Percentiles rank a stretch among this genome's conserved stretches.
These are phyloP conservation scores for Holothuria scabra DNA, from an alignment of 53 echinoderm and acorn worm species.

Conservation along the genomic window DNA sequence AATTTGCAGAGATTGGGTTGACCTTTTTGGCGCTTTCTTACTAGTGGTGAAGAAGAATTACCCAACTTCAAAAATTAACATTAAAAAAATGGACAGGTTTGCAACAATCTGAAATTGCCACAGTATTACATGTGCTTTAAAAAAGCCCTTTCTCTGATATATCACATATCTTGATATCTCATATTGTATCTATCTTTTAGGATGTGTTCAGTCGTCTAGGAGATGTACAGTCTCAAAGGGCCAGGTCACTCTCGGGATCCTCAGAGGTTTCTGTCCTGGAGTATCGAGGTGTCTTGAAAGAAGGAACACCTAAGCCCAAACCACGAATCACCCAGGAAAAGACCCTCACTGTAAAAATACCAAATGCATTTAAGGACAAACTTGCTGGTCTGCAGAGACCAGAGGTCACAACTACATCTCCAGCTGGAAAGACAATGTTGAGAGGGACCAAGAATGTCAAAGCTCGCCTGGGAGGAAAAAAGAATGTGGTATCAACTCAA, in stretches of 20 bases:
- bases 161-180: too few species aligned
- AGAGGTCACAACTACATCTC: slow-evolving; percentile 79
- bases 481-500: slow-evolving; percentile 31
- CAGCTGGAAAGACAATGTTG: slow-evolving; percentile 61
- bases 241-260: slow-evolving; percentile 36
- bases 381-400: slow-evolving; percentile 79
- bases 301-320: slow-evolving; percentile 29
- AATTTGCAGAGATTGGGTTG: too few species aligned
- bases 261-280: slow-evolving; percentile 53
- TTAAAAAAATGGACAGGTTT: too few species aligned
- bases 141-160: not conserved
- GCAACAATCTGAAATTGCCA: too few species aligned
- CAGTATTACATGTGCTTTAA: not conserved
- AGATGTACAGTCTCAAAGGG: slow-evolving; percentile 50
- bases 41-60: too few species aligned
- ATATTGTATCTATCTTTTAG: not conserved
- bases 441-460: slow-evolving; percentile 24
- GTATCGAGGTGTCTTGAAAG: slow-evolving; percentile 83
- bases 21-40: too few species aligned
- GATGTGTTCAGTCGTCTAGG: slow-evolving; percentile 86
- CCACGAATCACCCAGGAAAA: slow-evolving; percentile 14
- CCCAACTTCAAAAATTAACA: too few species aligned
- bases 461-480: slow-evolving; percentile 21
- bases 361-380: slow-evolving; percentile 59
- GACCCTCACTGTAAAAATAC: slow-evolving; percentile 39